A percentile compares a stretch with the other conserved stretches of the same genome.
phyloP scores from a whole-genome alignment of 2,888 invertebrate species.

The Clanis bilineata region DNA sequence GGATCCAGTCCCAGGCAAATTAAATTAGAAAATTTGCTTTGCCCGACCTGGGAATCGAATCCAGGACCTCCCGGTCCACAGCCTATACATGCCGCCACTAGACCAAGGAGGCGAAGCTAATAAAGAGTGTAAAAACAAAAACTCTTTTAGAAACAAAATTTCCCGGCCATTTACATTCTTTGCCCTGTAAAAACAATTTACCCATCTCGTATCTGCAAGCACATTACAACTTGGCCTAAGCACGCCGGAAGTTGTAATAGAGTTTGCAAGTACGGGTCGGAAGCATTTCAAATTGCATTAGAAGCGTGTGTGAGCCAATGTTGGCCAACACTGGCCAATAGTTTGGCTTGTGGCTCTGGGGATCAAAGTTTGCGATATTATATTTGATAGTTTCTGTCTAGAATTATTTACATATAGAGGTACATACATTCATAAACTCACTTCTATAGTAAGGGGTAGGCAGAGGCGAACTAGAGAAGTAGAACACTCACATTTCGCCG shows the following conservation, averaged over 20 bases:
- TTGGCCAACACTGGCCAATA: neutral
- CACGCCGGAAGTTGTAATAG: slow-evolving; percentile 4
- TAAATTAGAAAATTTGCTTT: no score
- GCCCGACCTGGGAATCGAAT: no score
- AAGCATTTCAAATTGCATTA: slow-evolving; percentile 11
- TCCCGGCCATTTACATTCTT: neutral
- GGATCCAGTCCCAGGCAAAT: no score
- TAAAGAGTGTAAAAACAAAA: neutral
- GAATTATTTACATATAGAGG: no score
- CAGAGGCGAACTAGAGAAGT: no score
- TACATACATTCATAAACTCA: no score
- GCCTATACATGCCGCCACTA: no score
- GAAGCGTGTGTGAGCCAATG: neutral
- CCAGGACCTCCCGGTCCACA: no score
- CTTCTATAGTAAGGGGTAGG: no score
- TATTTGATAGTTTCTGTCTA: neutral
- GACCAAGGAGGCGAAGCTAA: no score
- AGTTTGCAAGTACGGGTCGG: neutral
- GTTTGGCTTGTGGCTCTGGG: neutral
- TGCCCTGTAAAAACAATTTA: neutral
- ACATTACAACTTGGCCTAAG: slow-evolving; percentile 3
- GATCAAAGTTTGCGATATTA: neutral
- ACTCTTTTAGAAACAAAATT: neutral
- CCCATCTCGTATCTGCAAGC: neutral
- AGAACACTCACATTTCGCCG: no score